Conservation (phyloP, 2,113 vertebrate species). For the Heterotilapia buettikoferi region DNA sequence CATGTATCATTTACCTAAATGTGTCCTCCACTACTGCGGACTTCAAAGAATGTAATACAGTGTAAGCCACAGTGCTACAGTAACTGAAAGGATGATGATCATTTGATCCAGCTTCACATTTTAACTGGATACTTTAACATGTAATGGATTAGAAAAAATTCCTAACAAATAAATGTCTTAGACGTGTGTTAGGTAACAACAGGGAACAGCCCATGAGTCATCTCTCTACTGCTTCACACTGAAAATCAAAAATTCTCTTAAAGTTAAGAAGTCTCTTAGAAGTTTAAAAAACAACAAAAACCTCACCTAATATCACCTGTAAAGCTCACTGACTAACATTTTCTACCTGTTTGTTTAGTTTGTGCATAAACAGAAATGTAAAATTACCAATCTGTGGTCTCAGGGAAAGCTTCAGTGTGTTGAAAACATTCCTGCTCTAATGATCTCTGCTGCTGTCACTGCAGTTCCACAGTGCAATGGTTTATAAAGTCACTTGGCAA, state of each 20-base stretch:
- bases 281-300: background rate
- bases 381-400: background rate
- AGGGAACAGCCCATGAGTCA: background rate
- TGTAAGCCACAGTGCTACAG: background rate
- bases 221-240: background rate
- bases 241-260: fast-evolving
- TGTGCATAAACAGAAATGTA: background rate
- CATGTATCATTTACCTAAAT: background rate
- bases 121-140: background rate
- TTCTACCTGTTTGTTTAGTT: background rate
- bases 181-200: fast-evolving
- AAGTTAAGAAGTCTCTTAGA: background rate
- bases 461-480: background rate
- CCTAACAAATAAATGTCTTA: background rate
- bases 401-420: background rate
- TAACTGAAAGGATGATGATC: background rate
- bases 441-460: background rate
- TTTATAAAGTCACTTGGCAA: background rate
- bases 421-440: background rate
- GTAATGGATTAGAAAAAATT: background rate
- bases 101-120: background rate
- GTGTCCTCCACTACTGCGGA: background rate
- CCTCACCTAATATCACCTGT: background rate
- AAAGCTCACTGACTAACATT: background rate
- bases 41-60: background rate